Percentiles rank a stretch among this genome's conserved stretches.
phyloP scores from a whole-genome alignment of 2,113 vertebrate species.

The Gymnarchus niloticus region DNA sequence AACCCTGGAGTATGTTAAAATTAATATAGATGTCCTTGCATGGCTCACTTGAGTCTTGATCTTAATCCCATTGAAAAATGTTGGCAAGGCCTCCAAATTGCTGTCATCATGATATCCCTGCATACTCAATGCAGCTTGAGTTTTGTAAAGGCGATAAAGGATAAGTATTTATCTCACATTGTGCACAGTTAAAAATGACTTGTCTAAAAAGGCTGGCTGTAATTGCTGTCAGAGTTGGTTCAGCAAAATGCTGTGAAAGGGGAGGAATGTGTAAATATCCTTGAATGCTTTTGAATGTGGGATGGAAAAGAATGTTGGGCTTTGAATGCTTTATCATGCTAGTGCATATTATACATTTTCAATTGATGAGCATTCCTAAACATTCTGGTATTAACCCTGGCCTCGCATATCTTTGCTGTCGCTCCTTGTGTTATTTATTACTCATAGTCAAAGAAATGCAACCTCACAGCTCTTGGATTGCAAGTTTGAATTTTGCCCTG shows the following conservation, averaged over 20 bases:
- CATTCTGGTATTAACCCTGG: background rate
- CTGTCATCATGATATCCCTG: too few species aligned
- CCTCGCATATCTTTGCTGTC: background rate
- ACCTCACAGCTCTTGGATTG: too few species aligned
- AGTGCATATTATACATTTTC: background rate
- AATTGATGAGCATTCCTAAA: too few species aligned
- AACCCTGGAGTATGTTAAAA: background rate
- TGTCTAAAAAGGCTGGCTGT: too few species aligned
- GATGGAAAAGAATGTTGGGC: background rate
- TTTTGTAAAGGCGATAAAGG: too few species aligned
- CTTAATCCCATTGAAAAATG: slow-evolving; percentile 2
- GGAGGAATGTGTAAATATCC: background rate
- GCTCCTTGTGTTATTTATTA: background rate
- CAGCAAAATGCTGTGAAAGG: too few species aligned
- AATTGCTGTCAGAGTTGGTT: too few species aligned
- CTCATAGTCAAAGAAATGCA: background rate
- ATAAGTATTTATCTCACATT: too few species aligned
- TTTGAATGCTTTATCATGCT: background rate
- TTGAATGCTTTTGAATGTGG: background rate
- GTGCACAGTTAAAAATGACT: too few species aligned
- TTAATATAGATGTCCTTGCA: background rate
- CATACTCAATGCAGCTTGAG: background rate
- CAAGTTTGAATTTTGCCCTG: background rate
- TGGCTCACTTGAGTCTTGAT: background rate
- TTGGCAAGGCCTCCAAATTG: background rate